These are phyloP conservation scores for Neomorphus geoffroyi DNA, from an alignment of 2,797 vertebrate species.

Conservation along the genomic window DNA sequence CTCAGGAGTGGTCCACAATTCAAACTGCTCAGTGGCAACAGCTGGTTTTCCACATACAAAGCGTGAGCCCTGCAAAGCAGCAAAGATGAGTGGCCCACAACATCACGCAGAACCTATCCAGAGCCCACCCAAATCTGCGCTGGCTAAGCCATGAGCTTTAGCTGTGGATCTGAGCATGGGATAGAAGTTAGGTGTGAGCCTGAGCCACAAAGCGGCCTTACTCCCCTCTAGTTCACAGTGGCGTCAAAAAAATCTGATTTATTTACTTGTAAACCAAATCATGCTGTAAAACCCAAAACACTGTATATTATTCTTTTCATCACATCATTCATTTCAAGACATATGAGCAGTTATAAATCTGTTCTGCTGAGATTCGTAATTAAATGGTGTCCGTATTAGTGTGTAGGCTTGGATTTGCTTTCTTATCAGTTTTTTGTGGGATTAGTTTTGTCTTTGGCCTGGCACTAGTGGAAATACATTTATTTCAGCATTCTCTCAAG, in stretches of 20 bases:
- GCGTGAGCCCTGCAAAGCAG: neutral
- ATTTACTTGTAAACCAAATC: neutral
- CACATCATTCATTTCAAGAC: neutral
- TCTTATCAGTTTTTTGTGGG: neutral
- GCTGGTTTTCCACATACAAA: neutral
- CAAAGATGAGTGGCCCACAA: fast-evolving
- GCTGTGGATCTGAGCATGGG: neutral
- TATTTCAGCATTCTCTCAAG: neutral
- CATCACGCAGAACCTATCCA: neutral
- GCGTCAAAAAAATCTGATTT: neutral
- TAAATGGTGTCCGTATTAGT: neutral
- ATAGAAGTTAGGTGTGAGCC: neutral
- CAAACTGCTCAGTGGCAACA: neutral
- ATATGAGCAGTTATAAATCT: neutral
- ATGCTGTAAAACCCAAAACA: neutral
- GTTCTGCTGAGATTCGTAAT: neutral
- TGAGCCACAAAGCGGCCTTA: neutral
- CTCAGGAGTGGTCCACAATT: neutral
- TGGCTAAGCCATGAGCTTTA: neutral
- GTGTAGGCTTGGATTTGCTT: neutral
- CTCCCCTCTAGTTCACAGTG: neutral
- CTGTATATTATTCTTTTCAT: neutral
- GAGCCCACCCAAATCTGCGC: neutral
- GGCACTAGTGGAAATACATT: neutral
- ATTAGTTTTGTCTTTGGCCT: neutral